Evolutionary conservation across 2,797 vertebrate genomes (phyloP).

Genomic region (Cichlasoma orientale): DNA sequence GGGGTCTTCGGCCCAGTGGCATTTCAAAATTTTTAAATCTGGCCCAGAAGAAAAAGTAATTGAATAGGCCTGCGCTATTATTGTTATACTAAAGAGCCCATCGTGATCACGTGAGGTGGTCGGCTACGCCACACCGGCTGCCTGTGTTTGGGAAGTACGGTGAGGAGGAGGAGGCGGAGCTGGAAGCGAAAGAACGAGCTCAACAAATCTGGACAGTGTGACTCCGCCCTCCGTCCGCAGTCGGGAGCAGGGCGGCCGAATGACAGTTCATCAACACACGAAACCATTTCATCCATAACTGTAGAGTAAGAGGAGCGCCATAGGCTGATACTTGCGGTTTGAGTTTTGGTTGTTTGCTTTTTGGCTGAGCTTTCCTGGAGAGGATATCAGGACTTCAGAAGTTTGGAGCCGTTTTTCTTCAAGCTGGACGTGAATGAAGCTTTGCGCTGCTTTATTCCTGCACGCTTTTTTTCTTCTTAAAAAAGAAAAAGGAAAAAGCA

Average conservation of each 20-base stretch:
- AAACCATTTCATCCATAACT: background rate
- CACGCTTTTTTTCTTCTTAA: background rate
- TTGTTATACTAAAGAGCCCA: background rate
- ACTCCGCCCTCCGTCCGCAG: conserved; percentile 36
- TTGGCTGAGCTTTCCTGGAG: background rate
- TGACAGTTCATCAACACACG: conserved; percentile 12
- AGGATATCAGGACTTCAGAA: background rate
- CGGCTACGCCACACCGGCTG: background rate
- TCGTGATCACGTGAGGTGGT: background rate
- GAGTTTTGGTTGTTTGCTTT: background rate
- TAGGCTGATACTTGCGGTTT: no score
- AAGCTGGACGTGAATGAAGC: background rate
- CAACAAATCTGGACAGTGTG: conserved; percentile 12
- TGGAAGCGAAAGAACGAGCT: conserved; percentile 5
- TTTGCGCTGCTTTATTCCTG: conserved; percentile 4
- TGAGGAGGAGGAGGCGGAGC: conserved; percentile 8
- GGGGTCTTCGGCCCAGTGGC: no score
- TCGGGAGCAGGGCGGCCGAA: background rate
- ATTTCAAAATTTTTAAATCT: no score
- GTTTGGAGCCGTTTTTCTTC: conserved; percentile 4
- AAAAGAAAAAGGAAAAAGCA: background rate
- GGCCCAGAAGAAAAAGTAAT: no score
- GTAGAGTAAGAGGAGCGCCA: background rate
- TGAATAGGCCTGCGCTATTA: no score
- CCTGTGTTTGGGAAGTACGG: no score